These are phyloP conservation scores for Lepidurus couesii DNA, from an alignment of 1,140 invertebrate genomes.

Conservation along the genomic window DNA sequence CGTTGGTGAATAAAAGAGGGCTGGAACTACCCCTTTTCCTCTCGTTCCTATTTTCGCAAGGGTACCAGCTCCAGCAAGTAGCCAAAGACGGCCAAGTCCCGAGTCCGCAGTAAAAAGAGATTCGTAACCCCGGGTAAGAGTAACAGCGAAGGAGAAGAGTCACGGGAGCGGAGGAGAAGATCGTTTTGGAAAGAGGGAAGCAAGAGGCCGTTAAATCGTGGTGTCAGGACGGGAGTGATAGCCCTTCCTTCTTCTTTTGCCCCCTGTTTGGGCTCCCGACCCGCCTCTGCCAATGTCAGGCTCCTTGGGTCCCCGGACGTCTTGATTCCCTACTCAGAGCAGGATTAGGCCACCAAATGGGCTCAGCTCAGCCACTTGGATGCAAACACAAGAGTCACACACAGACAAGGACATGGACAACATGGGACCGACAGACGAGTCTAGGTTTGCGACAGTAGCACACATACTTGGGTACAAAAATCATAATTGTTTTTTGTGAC, in stretches of 20 bases:
- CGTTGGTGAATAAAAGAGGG: no score
- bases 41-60: not conserved
- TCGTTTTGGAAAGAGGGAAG: constrained; percentile 11
- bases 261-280: not conserved
- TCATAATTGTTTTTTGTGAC: no score
- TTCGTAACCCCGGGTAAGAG: not conserved
- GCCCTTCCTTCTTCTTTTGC: not conserved
- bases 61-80: not conserved
- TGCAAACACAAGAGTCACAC: not conserved
- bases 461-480: no score
- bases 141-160: not conserved
- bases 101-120: not conserved
- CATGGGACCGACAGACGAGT: no score
- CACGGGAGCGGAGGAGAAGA: constrained; percentile 4
- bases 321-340: constrained; percentile 15
- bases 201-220: constrained; percentile 21
- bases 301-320: not conserved
- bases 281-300: not conserved
- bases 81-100: constrained; percentile 7
- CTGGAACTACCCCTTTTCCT: no score
- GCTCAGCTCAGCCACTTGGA: not conserved
- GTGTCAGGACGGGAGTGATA: constrained; percentile 20
- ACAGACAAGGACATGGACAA: not conserved
- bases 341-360: constrained; percentile 18
- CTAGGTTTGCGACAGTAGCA: no score